A percentile compares a stretch with the other conserved stretches of the same genome.
Conservation (phyloP, 1,140 invertebrate genomes). For the Penaeus vannamei region DNA sequence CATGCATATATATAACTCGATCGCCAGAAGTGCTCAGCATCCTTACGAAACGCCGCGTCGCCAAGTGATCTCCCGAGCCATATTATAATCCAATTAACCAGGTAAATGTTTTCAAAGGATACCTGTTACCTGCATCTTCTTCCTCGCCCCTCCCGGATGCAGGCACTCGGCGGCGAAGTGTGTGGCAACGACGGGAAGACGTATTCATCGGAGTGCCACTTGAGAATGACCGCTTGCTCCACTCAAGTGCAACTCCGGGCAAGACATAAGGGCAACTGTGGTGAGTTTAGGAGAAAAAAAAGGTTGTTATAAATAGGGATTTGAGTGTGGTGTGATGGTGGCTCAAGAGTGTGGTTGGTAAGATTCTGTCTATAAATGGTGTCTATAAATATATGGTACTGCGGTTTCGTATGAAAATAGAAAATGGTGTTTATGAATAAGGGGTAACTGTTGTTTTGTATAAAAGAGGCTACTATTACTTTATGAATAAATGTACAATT, state of each 20-base stretch:
- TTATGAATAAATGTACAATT: too few relatives aligned
- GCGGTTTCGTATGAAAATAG: too few relatives aligned
- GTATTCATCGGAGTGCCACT: conserved; percentile 84
- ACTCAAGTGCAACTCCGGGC: conserved; percentile 35
- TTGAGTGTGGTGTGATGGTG: neutral
- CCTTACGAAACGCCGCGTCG: too few relatives aligned
- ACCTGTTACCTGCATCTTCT: too few relatives aligned
- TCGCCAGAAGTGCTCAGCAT: too few relatives aligned
- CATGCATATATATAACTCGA: neutral
- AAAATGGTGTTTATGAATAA: neutral
- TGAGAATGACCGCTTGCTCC: conserved; percentile 84
- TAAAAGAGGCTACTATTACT: too few relatives aligned
- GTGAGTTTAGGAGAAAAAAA: neutral
- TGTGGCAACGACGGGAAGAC: conserved; percentile 82
- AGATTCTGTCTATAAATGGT: neutral
- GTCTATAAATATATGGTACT: neutral
- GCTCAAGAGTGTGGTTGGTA: neutral
- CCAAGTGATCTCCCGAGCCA: too few relatives aligned
- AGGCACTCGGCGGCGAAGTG: conserved; percentile 54
- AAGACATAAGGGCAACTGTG: conserved; percentile 51
- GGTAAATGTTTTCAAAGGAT: neutral
- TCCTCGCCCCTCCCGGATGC: too few relatives aligned
- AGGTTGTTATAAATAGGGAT: neutral
- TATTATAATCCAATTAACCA: too few relatives aligned
- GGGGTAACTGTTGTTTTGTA: too few relatives aligned